These are phyloP conservation scores for Gnatocerus cornutus DNA, from an alignment of 2,888 invertebrate genomes.

Conservation along the genomic window DNA sequence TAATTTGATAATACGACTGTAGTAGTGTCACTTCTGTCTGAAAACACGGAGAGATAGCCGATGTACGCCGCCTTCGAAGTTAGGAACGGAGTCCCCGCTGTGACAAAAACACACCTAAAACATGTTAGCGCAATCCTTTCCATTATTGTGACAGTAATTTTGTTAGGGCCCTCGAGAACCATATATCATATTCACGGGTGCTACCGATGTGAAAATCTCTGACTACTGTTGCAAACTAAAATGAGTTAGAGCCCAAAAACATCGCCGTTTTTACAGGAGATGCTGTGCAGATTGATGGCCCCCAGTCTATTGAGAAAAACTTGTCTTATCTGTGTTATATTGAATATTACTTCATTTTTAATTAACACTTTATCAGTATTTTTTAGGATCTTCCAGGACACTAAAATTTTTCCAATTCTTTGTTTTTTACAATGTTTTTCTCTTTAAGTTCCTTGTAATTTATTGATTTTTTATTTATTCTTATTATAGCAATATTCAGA, in stretches of 20 bases:
- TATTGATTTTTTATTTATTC: too few species aligned
- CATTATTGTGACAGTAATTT: constrained; percentile 63
- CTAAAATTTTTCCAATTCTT: too few species aligned
- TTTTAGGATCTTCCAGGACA: too few species aligned
- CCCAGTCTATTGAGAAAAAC: too few species aligned
- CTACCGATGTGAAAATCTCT: constrained; percentile 49
- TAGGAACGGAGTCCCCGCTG: constrained; percentile 46
- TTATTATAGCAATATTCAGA: too few species aligned
- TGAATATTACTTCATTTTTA: too few species aligned
- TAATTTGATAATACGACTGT: constrained; percentile 44
- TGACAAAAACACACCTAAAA: constrained; percentile 61
- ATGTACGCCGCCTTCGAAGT: constrained; percentile 48
- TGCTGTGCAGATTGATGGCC: too few species aligned
- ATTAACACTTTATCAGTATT: too few species aligned
- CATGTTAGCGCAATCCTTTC: constrained; percentile 62
- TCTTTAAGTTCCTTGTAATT: too few species aligned
- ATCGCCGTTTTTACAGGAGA: constrained; percentile 14
- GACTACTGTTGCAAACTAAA: constrained; percentile 18
- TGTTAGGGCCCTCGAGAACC: constrained; percentile 57
- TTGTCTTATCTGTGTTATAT: too few species aligned
- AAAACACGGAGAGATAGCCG: constrained; percentile 35
- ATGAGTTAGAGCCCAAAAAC: constrained; percentile 22
- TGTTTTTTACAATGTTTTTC: too few species aligned
- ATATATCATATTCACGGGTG: constrained; percentile 61
- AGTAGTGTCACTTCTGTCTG: constrained; percentile 34